phyloP scores from a whole-genome alignment of 2,113 vertebrate species.

The Hemichromis elongatus region DNA sequence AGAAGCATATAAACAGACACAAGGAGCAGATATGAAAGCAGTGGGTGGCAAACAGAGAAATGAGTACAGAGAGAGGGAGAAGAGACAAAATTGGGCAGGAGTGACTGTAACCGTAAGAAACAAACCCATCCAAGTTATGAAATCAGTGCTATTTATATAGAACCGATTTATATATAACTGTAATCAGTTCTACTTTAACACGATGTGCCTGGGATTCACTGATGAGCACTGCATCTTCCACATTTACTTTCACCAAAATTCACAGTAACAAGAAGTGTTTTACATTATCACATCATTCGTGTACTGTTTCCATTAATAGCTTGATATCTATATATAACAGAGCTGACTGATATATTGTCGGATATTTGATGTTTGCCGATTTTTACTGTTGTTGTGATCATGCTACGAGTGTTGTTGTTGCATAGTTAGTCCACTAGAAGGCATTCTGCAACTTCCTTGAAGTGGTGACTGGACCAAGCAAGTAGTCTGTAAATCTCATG shows the following conservation, averaged over 20 bases:
- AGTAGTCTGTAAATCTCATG: too few relatives aligned
- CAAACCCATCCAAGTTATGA: background rate
- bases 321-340: background rate
- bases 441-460: background rate
- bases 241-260: background rate
- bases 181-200: background rate
- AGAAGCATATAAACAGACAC: background rate
- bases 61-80: background rate
- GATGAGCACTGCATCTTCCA: background rate
- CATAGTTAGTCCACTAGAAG: background rate
- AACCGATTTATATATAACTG: background rate
- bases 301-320: background rate
- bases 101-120: background rate
- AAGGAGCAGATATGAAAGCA: background rate
- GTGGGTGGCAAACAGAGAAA: background rate
- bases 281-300: background rate
- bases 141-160: background rate
- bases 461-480: background rate
- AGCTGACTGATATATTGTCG: background rate
- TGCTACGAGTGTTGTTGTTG: background rate
- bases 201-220: background rate
- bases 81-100: background rate
- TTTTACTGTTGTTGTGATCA: background rate
- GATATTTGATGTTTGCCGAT: background rate
- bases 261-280: background rate